phyloP scores from a whole-genome alignment of 1,140 invertebrate species.

The Philopotamus ludificatus region DNA sequence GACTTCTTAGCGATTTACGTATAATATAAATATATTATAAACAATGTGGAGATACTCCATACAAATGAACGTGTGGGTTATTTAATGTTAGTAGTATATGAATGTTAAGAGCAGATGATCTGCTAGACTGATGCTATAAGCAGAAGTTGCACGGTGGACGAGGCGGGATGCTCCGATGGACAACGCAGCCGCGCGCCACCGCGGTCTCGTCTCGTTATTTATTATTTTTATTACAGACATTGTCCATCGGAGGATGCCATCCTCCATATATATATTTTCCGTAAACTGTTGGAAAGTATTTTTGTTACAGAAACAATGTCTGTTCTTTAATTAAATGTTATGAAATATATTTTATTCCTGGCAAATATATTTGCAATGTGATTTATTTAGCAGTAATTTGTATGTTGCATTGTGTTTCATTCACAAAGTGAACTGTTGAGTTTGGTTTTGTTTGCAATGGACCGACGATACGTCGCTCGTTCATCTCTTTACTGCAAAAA shows the following conservation, averaged over 20 bases:
- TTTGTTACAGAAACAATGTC: conserved; percentile 50
- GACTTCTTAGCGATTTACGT: conserved; percentile 55
- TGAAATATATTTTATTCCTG: conserved; percentile 76
- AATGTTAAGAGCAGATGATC: conserved; percentile 21
- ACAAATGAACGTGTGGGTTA: conserved; percentile 20
- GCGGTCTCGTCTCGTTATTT: not conserved
- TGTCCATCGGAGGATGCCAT: conserved; percentile 52
- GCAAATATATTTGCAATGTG: conserved; percentile 77
- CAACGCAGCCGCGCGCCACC: no score
- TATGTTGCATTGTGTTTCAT: conserved; percentile 59
- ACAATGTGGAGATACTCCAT: not conserved
- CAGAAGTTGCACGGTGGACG: conserved; percentile 12
- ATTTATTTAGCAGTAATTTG: conserved; percentile 74
- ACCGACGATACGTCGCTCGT: conserved; percentile 43
- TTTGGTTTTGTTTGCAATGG: conserved; percentile 52
- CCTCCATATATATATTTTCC: conserved; percentile 35
- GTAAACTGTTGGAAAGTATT: conserved; percentile 36
- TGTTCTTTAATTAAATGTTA: conserved; percentile 69
- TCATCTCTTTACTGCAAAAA: conserved; percentile 60
- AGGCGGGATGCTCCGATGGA: conserved; percentile 4
- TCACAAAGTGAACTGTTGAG: conserved; percentile 51
- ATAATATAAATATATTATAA: conserved; percentile 39
- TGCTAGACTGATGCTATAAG: conserved; percentile 21
- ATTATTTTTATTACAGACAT: conserved; percentile 24
- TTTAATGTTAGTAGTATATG: conserved; percentile 21